These are phyloP conservation scores for Coregonus suidteri DNA, from an alignment of 2,797 vertebrate species.

Conservation along the genomic window DNA sequence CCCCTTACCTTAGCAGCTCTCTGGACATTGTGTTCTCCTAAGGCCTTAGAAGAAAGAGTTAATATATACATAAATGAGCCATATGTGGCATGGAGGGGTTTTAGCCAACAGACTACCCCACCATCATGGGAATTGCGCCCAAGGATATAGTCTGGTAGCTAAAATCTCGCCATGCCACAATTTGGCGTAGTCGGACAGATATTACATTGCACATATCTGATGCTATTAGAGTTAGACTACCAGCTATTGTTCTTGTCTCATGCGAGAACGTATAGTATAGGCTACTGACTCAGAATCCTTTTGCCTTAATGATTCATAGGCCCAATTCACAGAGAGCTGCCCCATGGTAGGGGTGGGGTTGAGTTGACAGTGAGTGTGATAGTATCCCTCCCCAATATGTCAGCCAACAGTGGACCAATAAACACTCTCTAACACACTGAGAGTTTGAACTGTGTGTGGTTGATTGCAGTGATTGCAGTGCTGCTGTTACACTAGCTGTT, in stretches of 20 bases:
- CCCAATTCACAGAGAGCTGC: constrained; percentile 59
- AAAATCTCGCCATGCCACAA: not conserved
- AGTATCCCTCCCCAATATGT: constrained; percentile 30
- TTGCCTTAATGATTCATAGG: not conserved
- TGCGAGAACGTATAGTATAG: too few relatives aligned
- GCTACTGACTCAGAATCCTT: too few relatives aligned
- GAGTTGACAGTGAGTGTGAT: constrained; percentile 39
- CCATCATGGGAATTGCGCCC: not conserved
- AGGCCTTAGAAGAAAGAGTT: not conserved
- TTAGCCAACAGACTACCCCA: not conserved
- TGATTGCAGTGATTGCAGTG: constrained; percentile 57
- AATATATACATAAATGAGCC: not conserved
- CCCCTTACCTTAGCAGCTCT: constrained; percentile 63
- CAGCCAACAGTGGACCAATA: constrained; percentile 40
- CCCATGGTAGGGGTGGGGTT: constrained; percentile 49
- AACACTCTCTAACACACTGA: constrained; percentile 21
- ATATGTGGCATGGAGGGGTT: not conserved
- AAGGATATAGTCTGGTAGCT: not conserved
- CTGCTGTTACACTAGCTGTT: constrained; percentile 51
- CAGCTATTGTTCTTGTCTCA: too few relatives aligned
- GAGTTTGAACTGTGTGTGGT: constrained; percentile 26
- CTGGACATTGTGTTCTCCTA: constrained; percentile 67
- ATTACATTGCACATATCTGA: not conserved
- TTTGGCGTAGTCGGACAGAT: not conserved
- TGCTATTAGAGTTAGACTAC: not conserved